Base-by-base conservation (phyloP, 2,888 invertebrate genomes). In the Euplexia lucipara region DNA sequence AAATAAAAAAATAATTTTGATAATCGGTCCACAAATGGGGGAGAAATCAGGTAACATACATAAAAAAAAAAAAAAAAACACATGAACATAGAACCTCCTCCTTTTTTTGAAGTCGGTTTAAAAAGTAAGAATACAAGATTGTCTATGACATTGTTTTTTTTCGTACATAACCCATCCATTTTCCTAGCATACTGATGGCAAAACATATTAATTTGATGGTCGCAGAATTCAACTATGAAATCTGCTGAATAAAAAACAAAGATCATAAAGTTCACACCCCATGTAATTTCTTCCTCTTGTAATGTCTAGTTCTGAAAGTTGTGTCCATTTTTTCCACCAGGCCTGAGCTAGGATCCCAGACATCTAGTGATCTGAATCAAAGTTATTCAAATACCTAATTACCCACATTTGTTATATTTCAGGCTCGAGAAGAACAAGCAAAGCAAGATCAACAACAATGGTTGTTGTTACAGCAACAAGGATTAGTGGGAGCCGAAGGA, bases 391-490 rank as follows among this genome's bases (percentile, higher is more conserved):
- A 37, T 3, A 39, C 37, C 35, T 51, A 37, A 39, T 16, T 47
- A 8, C 30, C 7, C 20, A 52, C 9, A 57, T 58, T 70, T 8
- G n/a, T n/a, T n/a, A n/a, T 14, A 56, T 53, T 75, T 10, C 81
- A 95, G 95, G 99, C 99, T 2, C 96, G 98, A 72, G 98, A 98
- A 89, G 98, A 98, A 90, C 98, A 99, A 92, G 98, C 99, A 7
- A 98, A 97, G 62, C 98, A 98, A 77, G 97, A 98, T 72, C 99
- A 99, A 85, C 98, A 99, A 81, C 98, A 99, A 86, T 99, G 98
- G 98, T 96, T 98, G 77, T 97, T 98, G 80, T 94, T 99, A 83
- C 99, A 98, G 74, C 95, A 95, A 68, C 95, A 95, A 78, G 94
- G 95, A 0, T 71, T 94, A 16, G 88, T 88, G 3, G 91, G 91